phyloP scores from a whole-genome alignment of 2,888 invertebrate genomes.

The Nymphalis c-album region DNA sequence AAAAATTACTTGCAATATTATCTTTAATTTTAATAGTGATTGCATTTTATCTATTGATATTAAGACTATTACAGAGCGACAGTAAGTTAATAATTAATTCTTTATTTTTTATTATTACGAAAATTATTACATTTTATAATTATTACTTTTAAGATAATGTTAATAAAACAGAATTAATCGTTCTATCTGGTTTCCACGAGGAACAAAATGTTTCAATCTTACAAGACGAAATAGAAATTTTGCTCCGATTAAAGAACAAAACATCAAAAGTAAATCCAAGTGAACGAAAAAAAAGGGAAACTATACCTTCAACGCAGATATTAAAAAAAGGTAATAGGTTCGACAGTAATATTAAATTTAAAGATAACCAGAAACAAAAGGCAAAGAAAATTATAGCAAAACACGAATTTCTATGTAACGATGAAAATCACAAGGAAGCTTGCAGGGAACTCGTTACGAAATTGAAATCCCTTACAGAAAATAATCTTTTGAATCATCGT shows the following conservation, averaged over 20 bases:
- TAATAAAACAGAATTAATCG: constrained; percentile 57
- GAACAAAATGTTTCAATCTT: constrained; percentile 53
- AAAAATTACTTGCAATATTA: constrained; percentile 25
- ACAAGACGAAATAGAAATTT: constrained; percentile 52
- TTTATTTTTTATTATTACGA: neutral
- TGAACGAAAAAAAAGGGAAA: constrained; percentile 51
- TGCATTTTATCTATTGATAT: constrained; percentile 30
- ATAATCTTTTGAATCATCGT: constrained; percentile 28
- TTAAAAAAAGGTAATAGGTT: constrained; percentile 1
- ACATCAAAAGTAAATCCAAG: constrained; percentile 41
- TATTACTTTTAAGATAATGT: constrained; percentile 48
- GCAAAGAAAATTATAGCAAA: constrained; percentile 61
- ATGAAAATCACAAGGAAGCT: constrained; percentile 52
- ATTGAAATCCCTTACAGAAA: constrained; percentile 50
- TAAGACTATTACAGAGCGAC: constrained; percentile 29
- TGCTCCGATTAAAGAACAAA: constrained; percentile 54
- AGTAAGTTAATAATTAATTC: constrained; percentile 26
- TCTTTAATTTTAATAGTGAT: constrained; percentile 24
- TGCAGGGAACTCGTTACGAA: constrained; percentile 63
- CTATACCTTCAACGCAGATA: constrained; percentile 14
- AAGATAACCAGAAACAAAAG: constrained; percentile 51
- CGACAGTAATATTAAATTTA: constrained; percentile 43
- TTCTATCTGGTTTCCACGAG: constrained; percentile 54
- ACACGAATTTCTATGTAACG: constrained; percentile 59
- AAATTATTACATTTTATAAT: neutral